Evolutionary conservation across 2,888 invertebrate genomes (phyloP), one percentile per base, ranked within the genome.

Genomic region (Lapara coniferarum): DNA sequence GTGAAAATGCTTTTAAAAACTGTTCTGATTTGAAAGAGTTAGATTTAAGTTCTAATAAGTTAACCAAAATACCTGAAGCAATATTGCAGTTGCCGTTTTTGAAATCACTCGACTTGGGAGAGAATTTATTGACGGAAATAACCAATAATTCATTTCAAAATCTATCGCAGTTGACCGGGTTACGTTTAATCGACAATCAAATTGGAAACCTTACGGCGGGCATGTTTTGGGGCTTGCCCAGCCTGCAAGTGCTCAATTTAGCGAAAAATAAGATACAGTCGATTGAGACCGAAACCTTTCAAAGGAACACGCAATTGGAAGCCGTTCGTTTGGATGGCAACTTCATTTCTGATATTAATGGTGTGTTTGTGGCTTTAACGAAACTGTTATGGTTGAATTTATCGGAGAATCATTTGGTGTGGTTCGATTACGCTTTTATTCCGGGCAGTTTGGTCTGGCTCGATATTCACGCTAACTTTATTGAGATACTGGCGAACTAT

Each of bases 361-460:
- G 98, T 12, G 97, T 98, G 74, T 97, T 98, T 87, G 96, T 97
- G 68, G 96, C 97, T 69, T 93, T 98, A 73, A 96, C 96, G 57
- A 97, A 96, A 79, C 94, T 98, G 72, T 92, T 97, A 82, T 97
- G 98, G 96, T 91, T 98, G 71, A 98, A 98, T 93, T 94, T 98
- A 70, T 98, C 98, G 56, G 97, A 97, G 90, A 98, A 98, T 92
- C 97, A 97, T 90, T 94, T 98, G 82, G 97, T 97, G 53, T 97
- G 97, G 97, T 98, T 98, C 91, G 98, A 98, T 89, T 98, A 97
- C 87, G 98, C 98, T 44, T 97, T 98, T 82, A 96, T 98, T 77
- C 98, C 98, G 10, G 96, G 96, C 72, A 97, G 96, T 85, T 94
- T 98, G 63, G 97, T 97, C 88, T 98, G 97, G 97, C 90, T 98